phyloP scores from a whole-genome alignment of 1,140 invertebrate genomes.

The Zaprionus gabonicus region DNA sequence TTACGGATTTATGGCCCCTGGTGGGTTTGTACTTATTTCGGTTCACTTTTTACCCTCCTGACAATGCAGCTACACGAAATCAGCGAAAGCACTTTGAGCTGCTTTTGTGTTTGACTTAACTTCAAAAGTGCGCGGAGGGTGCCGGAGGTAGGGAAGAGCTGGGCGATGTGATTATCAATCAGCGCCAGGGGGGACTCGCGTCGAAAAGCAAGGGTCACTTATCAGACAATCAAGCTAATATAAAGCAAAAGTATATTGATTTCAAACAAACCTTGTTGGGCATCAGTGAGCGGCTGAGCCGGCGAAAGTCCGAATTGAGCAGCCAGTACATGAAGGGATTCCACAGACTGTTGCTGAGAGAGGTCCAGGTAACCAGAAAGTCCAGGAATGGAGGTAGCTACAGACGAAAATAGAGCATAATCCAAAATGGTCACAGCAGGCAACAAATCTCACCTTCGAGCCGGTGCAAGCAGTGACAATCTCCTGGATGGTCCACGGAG shows the following conservation, averaged over 20 bases:
- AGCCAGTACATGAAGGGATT: slow-evolving; percentile 95
- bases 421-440: slow-evolving; percentile 22
- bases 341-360: slow-evolving; percentile 94
- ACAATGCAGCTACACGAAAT: slow-evolving; percentile 25
- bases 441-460: slow-evolving; percentile 86
- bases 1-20: slow-evolving; percentile 53
- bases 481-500: slow-evolving; percentile 94
- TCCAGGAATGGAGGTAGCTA: slow-evolving; percentile 91
- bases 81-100: slow-evolving; percentile 32
- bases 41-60: slow-evolving; percentile 20
- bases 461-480: slow-evolving; percentile 94
- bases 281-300: slow-evolving; percentile 90
- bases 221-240: slow-evolving; percentile 6
- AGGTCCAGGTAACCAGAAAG: slow-evolving; percentile 93
- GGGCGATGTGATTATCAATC: background rate
- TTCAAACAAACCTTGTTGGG: slow-evolving; percentile 87
- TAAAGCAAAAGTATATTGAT: slow-evolving; percentile 2
- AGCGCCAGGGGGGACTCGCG: background rate
- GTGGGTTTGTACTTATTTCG: slow-evolving; percentile 28
- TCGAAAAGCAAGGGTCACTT: slow-evolving; percentile 7
- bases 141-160: background rate
- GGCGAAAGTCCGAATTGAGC: slow-evolving; percentile 92
- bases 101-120: slow-evolving; percentile 38
- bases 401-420: slow-evolving; percentile 40
- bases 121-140: slow-evolving; percentile 10